These are phyloP conservation scores for Eumaeus atala DNA, from an alignment of 1,140 invertebrate species.

Conservation along the genomic window DNA sequence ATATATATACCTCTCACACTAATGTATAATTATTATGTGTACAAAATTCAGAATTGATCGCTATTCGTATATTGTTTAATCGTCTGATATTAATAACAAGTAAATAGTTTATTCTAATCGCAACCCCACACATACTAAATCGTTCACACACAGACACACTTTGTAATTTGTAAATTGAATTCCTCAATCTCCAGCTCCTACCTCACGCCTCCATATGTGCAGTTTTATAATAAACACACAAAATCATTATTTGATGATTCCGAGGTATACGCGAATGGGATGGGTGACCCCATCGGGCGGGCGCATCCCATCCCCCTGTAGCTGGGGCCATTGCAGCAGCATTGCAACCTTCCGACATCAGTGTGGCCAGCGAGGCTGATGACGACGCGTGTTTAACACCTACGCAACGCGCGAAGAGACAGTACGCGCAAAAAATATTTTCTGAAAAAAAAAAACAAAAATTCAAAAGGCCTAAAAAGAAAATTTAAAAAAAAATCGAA, in stretches of 20 bases:
- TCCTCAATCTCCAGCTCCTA: constrained; percentile 37
- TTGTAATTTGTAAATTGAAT: constrained; percentile 47
- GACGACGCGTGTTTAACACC: constrained; percentile 66
- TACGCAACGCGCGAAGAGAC: constrained; percentile 62
- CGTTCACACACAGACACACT: constrained; percentile 27
- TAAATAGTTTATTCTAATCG: constrained; percentile 61
- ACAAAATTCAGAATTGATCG: constrained; percentile 47
- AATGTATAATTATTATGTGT: constrained; percentile 29
- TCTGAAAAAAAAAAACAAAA: constrained; percentile 33
- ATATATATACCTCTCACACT: constrained; percentile 10
- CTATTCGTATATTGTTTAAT: constrained; percentile 36
- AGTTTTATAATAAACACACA: constrained; percentile 68
- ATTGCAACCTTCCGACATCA: constrained; percentile 56
- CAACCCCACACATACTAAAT: constrained; percentile 18
- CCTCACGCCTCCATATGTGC: constrained; percentile 29
- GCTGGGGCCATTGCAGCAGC: constrained; percentile 51
- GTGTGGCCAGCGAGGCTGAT: constrained; percentile 65
- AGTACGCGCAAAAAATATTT: constrained; percentile 43
- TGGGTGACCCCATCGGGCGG: constrained; percentile 36
- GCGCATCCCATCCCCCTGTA: constrained; percentile 43
- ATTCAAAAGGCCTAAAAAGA: constrained; percentile 57
- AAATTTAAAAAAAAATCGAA: constrained; percentile 44
- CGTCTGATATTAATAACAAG: constrained; percentile 53
- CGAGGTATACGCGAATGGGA: constrained; percentile 56
- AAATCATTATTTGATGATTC: constrained; percentile 74